Percentiles rank a stretch among this genome's conserved stretches.
phyloP scores from a whole-genome alignment of 2,888 invertebrate genomes.

The Masnerella sp. region DNA sequence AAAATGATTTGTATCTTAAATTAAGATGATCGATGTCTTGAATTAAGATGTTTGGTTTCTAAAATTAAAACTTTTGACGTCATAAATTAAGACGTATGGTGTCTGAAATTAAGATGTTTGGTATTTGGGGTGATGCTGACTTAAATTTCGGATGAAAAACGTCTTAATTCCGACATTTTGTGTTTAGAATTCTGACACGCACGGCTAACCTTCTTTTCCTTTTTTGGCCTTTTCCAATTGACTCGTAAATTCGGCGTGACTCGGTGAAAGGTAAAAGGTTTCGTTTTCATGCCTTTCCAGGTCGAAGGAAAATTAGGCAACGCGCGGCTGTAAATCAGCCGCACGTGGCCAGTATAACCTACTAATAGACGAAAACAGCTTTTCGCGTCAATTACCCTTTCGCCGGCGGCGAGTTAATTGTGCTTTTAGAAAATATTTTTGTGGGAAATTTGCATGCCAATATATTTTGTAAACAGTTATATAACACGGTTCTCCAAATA shows the following conservation, averaged over 20 bases:
- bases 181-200: too few species aligned
- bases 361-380: constrained; percentile 21
- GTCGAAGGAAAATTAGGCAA: constrained; percentile 56
- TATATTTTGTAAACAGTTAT: constrained; percentile 37
- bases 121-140: too few species aligned
- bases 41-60: too few species aligned
- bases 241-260: constrained; percentile 10
- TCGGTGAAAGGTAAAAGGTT: constrained; percentile 39
- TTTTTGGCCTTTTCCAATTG: constrained; percentile 30
- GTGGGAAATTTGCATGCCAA: constrained; percentile 21
- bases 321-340: constrained; percentile 68
- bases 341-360: constrained; percentile 62
- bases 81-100: too few species aligned
- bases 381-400: constrained; percentile 54
- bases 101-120: too few species aligned
- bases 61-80: too few species aligned
- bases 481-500: constrained; percentile 13
- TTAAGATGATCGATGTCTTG: too few species aligned
- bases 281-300: constrained; percentile 8
- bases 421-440: constrained; percentile 65
- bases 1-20: too few species aligned
- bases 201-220: constrained; percentile 66
- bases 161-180: too few species aligned
- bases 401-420: constrained; percentile 66
- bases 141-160: too few species aligned